These are phyloP conservation scores for Poeciliopsis turneri DNA, from an alignment of 2,797 vertebrate genomes.

Conservation along the genomic window DNA sequence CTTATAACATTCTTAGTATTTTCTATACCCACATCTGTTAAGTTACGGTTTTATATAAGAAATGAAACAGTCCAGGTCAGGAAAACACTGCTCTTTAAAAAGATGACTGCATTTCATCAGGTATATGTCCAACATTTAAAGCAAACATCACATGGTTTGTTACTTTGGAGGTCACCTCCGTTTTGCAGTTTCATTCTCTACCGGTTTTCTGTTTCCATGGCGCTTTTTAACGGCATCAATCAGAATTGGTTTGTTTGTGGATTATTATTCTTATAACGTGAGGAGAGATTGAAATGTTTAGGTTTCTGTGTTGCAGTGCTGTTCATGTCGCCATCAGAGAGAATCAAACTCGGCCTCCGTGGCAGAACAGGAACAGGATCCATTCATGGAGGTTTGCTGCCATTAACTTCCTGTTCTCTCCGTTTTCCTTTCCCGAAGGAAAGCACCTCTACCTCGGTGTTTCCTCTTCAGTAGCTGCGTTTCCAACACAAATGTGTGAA, in stretches of 20 bases:
- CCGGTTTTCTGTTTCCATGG: not conserved
- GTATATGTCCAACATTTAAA: not conserved
- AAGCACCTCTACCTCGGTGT: not conserved
- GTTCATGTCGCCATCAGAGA: not conserved
- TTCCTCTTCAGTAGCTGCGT: not conserved
- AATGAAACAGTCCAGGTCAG: not conserved
- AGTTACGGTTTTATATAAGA: not conserved
- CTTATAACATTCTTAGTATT: too few species aligned
- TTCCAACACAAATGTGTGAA: not conserved
- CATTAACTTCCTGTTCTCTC: not conserved
- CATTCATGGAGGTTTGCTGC: not conserved
- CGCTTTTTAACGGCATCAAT: not conserved
- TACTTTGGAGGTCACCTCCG: not conserved
- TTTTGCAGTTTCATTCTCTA: not conserved
- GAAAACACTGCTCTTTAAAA: not conserved
- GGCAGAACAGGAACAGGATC: not conserved
- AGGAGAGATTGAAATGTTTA: not conserved
- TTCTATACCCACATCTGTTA: too few species aligned
- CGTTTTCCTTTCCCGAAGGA: not conserved
- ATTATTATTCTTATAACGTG: not conserved
- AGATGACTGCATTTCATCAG: not conserved
- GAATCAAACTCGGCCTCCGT: not conserved
- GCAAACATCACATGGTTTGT: not conserved
- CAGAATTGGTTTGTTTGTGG: not conserved
- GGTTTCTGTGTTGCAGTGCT: not conserved